Base-by-base conservation (phyloP, 2,797 vertebrate genomes). In the Characodon lateralis region DNA sequence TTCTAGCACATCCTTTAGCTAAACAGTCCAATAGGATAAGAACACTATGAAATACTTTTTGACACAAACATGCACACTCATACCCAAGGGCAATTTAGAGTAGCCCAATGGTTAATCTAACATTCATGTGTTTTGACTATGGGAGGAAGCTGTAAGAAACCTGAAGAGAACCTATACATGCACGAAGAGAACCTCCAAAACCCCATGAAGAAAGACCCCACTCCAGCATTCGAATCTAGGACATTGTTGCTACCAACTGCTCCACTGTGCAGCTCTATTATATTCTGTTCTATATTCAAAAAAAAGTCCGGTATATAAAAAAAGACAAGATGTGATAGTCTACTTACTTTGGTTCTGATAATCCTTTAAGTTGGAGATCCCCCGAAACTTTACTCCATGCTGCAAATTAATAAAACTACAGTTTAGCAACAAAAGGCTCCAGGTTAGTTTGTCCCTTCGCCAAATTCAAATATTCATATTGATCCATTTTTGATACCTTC, bases 321-420 rank as follows among this genome's bases (percentile, higher is more conserved):
- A 48, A 22, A 53, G 2, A 69, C 2, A 46, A 7, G 12, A 69
- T 14, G n/a, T 50, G 10, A 50, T 0, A 26, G 41, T 31, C 3
- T 41, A 87, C 86, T 75, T 43, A 87, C 77, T 55, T 13, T 69
- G n/a, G 12, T 41, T 79, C 28, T 66, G 24, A 8, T 0, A 24
- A 0, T 9, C 35, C 0, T 6, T 4, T 0, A 1, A 16, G 1
- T 6, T 6, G 6, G 41, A 46, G 14, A 0, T 80, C 39, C 1
- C 2, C n/a, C 2, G 10, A n/a, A 22, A 89, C 28, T 18, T 18
- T 1, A 1, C 61, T 58, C 89, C 85, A 89, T 24, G 76, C 92
- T 93, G 78, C 41, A 89, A 73, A 41, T 43, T 0, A 58, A 59
- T 39, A 41, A 78, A 74, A 56, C 20, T 2, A 20, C 1, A 39